Conservation (phyloP, 53 echinoderm and acorn worm genomes). For the Stichopus horrens region DNA sequence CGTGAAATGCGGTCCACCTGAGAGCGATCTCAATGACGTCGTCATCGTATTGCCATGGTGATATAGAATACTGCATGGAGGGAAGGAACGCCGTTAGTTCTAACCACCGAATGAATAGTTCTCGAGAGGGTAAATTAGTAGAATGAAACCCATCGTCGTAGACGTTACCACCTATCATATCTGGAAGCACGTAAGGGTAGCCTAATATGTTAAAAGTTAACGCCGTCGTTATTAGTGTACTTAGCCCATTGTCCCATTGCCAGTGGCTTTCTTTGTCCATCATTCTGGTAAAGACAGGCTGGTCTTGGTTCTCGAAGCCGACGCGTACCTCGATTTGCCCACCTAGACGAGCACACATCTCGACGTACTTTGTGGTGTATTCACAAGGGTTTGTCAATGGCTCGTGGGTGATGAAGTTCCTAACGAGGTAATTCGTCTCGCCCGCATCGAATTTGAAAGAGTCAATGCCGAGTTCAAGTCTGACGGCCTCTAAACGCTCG, state of each 20-base stretch:
- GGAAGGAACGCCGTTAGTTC: slow-evolving; percentile 90
- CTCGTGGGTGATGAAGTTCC: slow-evolving; percentile 60
- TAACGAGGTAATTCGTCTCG: slow-evolving; percentile 81
- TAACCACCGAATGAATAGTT: slow-evolving; percentile 88
- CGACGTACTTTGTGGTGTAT: slow-evolving; percentile 74
- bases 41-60: slow-evolving; percentile 91
- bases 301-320: slow-evolving; percentile 80
- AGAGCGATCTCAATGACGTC: slow-evolving; percentile 73
- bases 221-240: slow-evolving; percentile 82
- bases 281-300: slow-evolving; percentile 86
- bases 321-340: slow-evolving; percentile 78
- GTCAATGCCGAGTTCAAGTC: slow-evolving; percentile 65
- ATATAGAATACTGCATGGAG: slow-evolving; percentile 94
- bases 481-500: slow-evolving; percentile 61
- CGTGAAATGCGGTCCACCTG: slow-evolving; percentile 83
- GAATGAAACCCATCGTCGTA: slow-evolving; percentile 76
- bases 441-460: slow-evolving; percentile 95
- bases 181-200: slow-evolving; percentile 84
- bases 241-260: slow-evolving; percentile 87
- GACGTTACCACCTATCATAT: slow-evolving; percentile 94
- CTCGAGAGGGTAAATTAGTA: slow-evolving; percentile 63
- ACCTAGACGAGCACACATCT: slow-evolving; percentile 78
- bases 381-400: slow-evolving; percentile 74
- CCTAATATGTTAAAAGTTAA: slow-evolving; percentile 83
- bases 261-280: slow-evolving; percentile 95